These are phyloP conservation scores for Conops quadrifasciatus DNA, from an alignment of 2,888 invertebrate genomes.

Conservation along the genomic window DNA sequence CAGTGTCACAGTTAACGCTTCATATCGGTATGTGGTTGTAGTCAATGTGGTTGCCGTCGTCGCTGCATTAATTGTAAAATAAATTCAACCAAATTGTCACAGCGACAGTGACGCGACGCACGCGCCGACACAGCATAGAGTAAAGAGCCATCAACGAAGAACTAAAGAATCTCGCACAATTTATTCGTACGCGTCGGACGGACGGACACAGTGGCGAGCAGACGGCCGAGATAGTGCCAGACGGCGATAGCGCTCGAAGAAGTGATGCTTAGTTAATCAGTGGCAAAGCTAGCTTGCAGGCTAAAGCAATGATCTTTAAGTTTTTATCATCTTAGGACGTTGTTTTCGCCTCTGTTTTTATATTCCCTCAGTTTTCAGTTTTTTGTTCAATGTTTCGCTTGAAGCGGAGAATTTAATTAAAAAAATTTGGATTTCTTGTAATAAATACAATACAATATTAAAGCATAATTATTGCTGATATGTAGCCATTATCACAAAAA, in stretches of 20 bases:
- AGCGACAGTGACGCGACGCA: neutral
- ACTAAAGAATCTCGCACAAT: too few species aligned
- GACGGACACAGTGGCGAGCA: neutral
- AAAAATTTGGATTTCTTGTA: too few species aligned
- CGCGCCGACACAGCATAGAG: neutral
- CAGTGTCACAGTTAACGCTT: slow-evolving; percentile 12
- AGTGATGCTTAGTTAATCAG: neutral
- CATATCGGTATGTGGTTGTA: too few species aligned
- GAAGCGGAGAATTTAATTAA: too few species aligned
- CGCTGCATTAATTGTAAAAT: neutral
- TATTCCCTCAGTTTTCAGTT: neutral
- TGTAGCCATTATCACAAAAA: too few species aligned
- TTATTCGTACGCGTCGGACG: neutral
- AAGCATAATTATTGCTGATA: too few species aligned
- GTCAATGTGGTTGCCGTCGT: too few species aligned
- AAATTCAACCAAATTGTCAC: slow-evolving; percentile 7
- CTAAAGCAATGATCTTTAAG: neutral
- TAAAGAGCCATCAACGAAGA: too few species aligned
- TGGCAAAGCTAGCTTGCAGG: slow-evolving; percentile 10
- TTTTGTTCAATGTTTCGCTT: too few species aligned
- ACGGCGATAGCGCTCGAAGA: neutral
- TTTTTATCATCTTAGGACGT: neutral
- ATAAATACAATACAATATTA: too few species aligned
- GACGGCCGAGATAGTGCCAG: slow-evolving; percentile 1
- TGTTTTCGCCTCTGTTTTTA: neutral